Conservation (phyloP, 2,113 vertebrate species). For the Apodemus sylvaticus region DNA sequence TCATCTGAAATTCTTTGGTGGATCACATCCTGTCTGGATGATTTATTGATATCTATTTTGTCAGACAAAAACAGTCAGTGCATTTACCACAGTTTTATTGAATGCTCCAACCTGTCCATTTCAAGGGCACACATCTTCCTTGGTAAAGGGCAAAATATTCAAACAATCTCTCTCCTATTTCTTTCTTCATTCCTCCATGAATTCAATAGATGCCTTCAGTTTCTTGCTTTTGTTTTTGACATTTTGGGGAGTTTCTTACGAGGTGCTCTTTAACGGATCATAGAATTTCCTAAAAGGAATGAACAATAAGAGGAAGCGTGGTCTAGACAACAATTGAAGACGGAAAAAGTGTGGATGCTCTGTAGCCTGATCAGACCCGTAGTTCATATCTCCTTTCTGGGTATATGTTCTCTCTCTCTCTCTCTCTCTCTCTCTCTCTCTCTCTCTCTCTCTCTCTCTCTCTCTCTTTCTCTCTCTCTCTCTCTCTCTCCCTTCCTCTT, state of each 20-base stretch:
- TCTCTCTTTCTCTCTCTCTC: neutral
- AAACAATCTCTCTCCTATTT: neutral
- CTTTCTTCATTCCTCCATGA: neutral
- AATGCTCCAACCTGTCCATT: neutral
- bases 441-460: neutral
- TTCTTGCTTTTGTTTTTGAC: conserved; percentile 59
- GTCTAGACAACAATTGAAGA: conserved; percentile 19
- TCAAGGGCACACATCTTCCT: conserved; percentile 43
- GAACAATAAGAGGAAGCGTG: neutral
- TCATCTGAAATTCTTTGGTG: conserved; percentile 27
- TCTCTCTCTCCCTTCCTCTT: too few relatives aligned
- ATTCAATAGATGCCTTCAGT: neutral
- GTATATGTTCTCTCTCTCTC: neutral
- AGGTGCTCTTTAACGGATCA: conserved; percentile 51
- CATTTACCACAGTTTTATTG: conserved; percentile 17
- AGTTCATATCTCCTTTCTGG: neutral
- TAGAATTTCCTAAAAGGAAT: conserved; percentile 42
- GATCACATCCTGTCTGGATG: conserved; percentile 40
- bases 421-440: neutral
- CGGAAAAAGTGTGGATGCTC: conserved; percentile 24
- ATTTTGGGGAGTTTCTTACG: conserved; percentile 53
- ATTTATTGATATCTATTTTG: conserved; percentile 67
- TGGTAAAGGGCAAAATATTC: neutral
- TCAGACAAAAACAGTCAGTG: conserved; percentile 48
- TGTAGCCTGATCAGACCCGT: neutral